Conservation (phyloP, 92 coral and sea anemone genomes). For the Parazoanthus swiftii region DNA sequence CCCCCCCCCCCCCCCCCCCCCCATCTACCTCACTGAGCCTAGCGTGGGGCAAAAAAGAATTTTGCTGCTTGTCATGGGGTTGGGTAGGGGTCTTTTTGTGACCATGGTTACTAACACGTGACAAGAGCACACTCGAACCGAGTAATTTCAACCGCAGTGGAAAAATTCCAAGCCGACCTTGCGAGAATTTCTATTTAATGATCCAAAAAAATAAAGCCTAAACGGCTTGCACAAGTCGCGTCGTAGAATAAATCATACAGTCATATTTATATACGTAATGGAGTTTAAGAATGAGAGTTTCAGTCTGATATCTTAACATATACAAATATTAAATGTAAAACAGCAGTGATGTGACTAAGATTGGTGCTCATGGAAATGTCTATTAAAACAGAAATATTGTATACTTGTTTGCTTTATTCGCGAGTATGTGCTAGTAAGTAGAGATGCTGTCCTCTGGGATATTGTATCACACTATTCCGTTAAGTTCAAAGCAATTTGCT, state of each 20-base stretch:
- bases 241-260: neutral
- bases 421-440: neutral
- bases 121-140: neutral
- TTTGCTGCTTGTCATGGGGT: neutral
- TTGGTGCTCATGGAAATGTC: neutral
- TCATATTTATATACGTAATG: neutral
- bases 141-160: neutral
- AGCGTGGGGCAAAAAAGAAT: neutral
- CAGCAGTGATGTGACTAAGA: neutral
- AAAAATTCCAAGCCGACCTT: neutral
- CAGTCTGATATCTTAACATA: neutral
- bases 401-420: neutral
- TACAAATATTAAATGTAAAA: neutral
- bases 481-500: no score
- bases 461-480: no score
- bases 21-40: no score
- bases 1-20: no score
- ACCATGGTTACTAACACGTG: neutral
- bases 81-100: neutral
- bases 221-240: neutral
- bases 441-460: no score
- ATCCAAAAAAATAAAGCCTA: no score
- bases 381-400: conserved; percentile 11
- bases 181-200: neutral
- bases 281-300: neutral